These are phyloP conservation scores for Eledone cirrhosa DNA, from an alignment of 2,888 invertebrate genomes.

Conservation along the genomic window DNA sequence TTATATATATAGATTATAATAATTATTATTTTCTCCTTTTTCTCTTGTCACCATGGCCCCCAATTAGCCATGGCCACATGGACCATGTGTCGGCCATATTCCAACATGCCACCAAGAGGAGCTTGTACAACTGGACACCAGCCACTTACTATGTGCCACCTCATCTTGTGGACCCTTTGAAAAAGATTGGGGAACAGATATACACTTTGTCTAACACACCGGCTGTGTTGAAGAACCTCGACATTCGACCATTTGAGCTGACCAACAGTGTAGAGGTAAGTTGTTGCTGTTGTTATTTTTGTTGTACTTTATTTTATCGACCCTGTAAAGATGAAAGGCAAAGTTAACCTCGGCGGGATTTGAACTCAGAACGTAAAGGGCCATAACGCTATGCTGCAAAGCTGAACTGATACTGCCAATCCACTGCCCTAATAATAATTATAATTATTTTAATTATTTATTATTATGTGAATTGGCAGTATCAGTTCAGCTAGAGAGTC, in stretches of 20 bases:
- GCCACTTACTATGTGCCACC: slow-evolving; percentile 56
- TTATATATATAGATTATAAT: no score
- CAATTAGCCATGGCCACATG: slow-evolving; percentile 61
- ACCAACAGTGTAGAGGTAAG: slow-evolving; percentile 49
- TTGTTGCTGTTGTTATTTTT: not conserved
- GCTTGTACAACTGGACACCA: slow-evolving; percentile 44
- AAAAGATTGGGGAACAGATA: slow-evolving; percentile 40
- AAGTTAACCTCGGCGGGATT: no score
- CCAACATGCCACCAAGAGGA: slow-evolving; percentile 55
- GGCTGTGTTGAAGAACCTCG: slow-evolving; percentile 38
- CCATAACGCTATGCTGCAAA: no score
- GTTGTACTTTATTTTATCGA: no score
- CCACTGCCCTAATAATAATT: no score
- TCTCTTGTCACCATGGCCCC: slow-evolving; percentile 18
- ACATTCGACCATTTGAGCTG: slow-evolving; percentile 41
- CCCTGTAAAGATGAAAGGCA: no score
- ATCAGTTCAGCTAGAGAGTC: no score
- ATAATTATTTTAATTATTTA: no score
- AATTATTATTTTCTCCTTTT: no score
- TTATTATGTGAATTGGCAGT: no score
- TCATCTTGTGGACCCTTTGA: slow-evolving; percentile 48
- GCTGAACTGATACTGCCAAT: no score
- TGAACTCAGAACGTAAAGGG: no score
- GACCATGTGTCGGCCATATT: slow-evolving; percentile 58
- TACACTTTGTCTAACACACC: slow-evolving; percentile 45